These are phyloP conservation scores for Meta bourneti DNA, from an alignment of 2,888 invertebrate genomes.

Conservation along the genomic window DNA sequence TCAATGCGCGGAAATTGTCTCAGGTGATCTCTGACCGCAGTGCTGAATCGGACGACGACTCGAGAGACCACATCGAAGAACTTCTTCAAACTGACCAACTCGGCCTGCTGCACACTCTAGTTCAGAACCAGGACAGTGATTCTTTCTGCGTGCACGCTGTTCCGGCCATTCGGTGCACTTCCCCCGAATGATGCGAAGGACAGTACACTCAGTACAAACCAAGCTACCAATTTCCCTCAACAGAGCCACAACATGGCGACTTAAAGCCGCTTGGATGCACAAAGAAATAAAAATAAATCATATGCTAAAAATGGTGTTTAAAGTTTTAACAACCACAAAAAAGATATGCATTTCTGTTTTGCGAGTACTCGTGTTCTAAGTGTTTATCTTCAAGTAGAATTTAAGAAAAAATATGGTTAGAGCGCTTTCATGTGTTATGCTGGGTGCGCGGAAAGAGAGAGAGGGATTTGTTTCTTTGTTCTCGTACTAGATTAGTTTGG, in stretches of 20 bases:
- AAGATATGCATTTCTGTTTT: slow-evolving; percentile 36
- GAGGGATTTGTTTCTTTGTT: too few species aligned
- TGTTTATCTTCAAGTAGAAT: slow-evolving; percentile 54
- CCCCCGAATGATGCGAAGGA: not conserved
- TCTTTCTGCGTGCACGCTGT: not conserved
- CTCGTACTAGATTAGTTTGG: too few species aligned
- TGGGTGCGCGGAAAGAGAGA: not conserved
- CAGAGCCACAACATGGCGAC: slow-evolving; percentile 44
- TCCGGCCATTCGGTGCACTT: not conserved
- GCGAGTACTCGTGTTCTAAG: slow-evolving; percentile 50
- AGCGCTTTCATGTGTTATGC: not conserved
- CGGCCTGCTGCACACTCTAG: not conserved
- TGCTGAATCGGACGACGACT: not conserved
- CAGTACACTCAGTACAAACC: slow-evolving; percentile 51
- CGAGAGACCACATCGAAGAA: not conserved
- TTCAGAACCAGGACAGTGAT: not conserved
- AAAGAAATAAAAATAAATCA: slow-evolving; percentile 48
- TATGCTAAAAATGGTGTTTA: slow-evolving; percentile 53
- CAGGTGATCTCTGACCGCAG: not conserved
- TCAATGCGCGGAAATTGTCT: not conserved
- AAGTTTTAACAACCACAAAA: slow-evolving; percentile 32
- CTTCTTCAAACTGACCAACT: not conserved
- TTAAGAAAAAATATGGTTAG: slow-evolving; percentile 6
- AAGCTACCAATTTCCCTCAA: slow-evolving; percentile 31
- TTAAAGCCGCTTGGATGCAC: slow-evolving; percentile 71